These are phyloP conservation scores for Esperia sulphurella DNA, from an alignment of 2,888 invertebrate species.

Conservation along the genomic window DNA sequence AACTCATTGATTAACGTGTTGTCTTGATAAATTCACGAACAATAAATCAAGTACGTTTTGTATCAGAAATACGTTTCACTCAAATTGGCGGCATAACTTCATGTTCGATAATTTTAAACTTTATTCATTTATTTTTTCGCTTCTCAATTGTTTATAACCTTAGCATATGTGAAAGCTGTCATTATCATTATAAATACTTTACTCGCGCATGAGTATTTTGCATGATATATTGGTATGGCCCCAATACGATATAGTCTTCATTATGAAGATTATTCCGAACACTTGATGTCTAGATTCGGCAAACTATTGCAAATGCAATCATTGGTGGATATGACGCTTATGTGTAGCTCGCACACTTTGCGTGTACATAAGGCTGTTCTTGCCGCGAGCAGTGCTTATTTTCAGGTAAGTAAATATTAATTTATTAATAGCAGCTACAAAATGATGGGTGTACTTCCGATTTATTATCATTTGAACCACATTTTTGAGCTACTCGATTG, in stretches of 20 bases:
- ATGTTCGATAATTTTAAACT: slow-evolving; percentile 15
- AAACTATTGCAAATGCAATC: slow-evolving; percentile 85
- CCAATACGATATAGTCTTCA: slow-evolving; percentile 81
- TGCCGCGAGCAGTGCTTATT: slow-evolving; percentile 85
- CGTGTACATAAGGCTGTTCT: slow-evolving; percentile 87
- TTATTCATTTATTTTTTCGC: slow-evolving; percentile 24
- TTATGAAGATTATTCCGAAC: slow-evolving; percentile 84
- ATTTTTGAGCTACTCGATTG: too few species aligned
- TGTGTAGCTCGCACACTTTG: slow-evolving; percentile 86
- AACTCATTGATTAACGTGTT: too few species aligned
- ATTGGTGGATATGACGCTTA: slow-evolving; percentile 86
- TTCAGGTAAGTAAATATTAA: slow-evolving; percentile 75
- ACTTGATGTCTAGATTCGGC: slow-evolving; percentile 83
- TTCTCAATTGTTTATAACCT: slow-evolving; percentile 31
- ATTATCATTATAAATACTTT: neutral
- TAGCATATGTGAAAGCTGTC: slow-evolving; percentile 13
- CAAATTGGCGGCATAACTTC: neutral
- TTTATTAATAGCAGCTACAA: too few species aligned
- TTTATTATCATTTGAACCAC: too few species aligned
- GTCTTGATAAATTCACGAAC: too few species aligned
- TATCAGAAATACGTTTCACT: neutral
- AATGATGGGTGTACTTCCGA: too few species aligned
- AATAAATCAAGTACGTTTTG: too few species aligned
- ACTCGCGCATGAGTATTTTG: slow-evolving; percentile 3
- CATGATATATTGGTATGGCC: slow-evolving; percentile 49